phyloP scores from a whole-genome alignment of 30 jellyfish, hydroid and myxozoan species.

The Chironex yamaguchii region DNA sequence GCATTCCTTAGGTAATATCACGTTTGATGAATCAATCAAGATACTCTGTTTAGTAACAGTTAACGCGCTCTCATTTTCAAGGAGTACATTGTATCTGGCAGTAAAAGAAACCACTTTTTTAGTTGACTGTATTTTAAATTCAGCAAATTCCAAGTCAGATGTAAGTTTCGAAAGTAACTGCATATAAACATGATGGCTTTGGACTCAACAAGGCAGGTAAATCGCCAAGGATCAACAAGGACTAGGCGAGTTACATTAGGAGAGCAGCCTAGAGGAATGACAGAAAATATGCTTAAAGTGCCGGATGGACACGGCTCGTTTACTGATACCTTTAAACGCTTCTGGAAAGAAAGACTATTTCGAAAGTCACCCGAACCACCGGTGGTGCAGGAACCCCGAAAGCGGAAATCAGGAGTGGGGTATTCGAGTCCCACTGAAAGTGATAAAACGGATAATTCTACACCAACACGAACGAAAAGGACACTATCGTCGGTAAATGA shows the following conservation, averaged over 20 bases:
- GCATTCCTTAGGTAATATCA: too few species aligned
- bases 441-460: not conserved
- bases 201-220: not conserved
- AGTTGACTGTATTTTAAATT: too few species aligned
- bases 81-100: too few species aligned
- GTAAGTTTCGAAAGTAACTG: too few species aligned
- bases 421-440: not conserved
- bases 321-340: not conserved
- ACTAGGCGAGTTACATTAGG: not conserved
- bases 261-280: not conserved
- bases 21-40: too few species aligned
- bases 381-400: too few species aligned
- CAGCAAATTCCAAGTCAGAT: too few species aligned
- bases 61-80: too few species aligned
- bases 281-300: not conserved
- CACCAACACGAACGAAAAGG: not conserved
- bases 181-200: not conserved
- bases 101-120: too few species aligned
- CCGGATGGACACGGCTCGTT: not conserved
- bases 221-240: not conserved
- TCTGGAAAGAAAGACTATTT: not conserved
- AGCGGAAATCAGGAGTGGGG: not conserved
- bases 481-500: slow-evolving; percentile 70
- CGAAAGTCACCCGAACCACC: not conserved
- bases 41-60: too few species aligned